phyloP scores from a whole-genome alignment of 2,888 invertebrate species.

The Aquatica leii region DNA sequence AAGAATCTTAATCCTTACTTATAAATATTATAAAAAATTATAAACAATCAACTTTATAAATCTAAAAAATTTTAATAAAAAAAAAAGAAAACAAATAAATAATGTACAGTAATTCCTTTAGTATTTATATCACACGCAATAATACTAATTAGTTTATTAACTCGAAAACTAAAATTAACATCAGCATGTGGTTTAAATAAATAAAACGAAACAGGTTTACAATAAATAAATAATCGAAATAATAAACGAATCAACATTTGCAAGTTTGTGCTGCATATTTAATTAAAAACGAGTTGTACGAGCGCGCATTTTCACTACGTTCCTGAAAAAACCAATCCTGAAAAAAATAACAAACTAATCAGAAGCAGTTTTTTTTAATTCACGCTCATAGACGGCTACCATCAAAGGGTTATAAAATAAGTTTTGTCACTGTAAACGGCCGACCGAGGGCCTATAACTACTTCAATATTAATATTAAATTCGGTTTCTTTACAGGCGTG shows the following conservation, averaged over 20 bases:
- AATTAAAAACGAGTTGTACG: conserved; percentile 19
- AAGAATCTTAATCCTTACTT: too few species aligned
- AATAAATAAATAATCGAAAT: conserved; percentile 2
- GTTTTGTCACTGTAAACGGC: conserved; percentile 37
- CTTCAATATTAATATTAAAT: conserved; percentile 40
- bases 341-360: conserved; percentile 33
- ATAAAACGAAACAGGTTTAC: neutral
- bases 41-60: too few species aligned
- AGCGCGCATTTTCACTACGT: conserved; percentile 8
- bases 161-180: too few species aligned
- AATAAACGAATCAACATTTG: conserved; percentile 9
- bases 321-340: conserved; percentile 17
- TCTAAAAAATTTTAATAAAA: too few species aligned
- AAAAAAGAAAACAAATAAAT: too few species aligned
- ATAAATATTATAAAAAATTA: too few species aligned
- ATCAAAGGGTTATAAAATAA: conserved; percentile 34
- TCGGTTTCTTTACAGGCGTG: conserved; percentile 37
- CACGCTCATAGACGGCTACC: conserved; percentile 17
- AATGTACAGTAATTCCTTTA: too few species aligned
- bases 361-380: conserved; percentile 20
- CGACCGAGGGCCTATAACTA: conserved; percentile 25
- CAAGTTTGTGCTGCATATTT: conserved; percentile 12
- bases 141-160: too few species aligned
- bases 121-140: too few species aligned
- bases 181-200: too few species aligned